phyloP scores from a whole-genome alignment of 2,113 vertebrate genomes.

The Ailuropoda melanoleuca region DNA sequence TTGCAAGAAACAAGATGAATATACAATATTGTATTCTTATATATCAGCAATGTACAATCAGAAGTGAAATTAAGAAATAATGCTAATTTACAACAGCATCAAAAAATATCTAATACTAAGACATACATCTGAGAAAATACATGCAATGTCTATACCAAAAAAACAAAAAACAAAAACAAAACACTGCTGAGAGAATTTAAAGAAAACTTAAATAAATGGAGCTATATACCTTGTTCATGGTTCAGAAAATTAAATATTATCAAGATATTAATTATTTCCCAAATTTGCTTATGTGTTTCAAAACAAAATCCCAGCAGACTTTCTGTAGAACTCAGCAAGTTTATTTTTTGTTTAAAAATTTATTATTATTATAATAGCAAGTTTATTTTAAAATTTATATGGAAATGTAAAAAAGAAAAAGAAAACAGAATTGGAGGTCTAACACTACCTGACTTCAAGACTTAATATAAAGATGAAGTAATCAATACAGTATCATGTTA shows the following conservation, averaged over 20 bases:
- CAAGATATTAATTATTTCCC: not conserved
- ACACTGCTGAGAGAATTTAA: not conserved
- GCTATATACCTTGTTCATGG: not conserved
- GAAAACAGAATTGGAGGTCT: not conserved
- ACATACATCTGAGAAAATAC: not conserved
- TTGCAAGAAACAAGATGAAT: not conserved
- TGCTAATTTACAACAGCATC: not conserved
- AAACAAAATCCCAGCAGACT: not conserved
- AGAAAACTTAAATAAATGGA: not conserved
- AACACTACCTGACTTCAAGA: not conserved
- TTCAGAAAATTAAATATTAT: not conserved
- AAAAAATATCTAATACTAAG: not conserved
- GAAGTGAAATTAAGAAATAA: not conserved
- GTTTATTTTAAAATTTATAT: not conserved
- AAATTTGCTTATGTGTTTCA: not conserved
- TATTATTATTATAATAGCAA: not conserved
- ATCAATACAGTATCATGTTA: not conserved
- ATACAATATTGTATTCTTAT: not conserved
- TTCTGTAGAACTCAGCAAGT: not conserved
- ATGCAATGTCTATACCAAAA: not conserved
- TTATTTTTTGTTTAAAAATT: not conserved
- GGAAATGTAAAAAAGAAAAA: not conserved
- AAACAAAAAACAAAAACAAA: not conserved
- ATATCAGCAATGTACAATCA: not conserved
- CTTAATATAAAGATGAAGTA: not conserved